Evolutionary conservation across 2,797 vertebrate genomes (phyloP).

Genomic region (Gymnopithys bicolor): DNA sequence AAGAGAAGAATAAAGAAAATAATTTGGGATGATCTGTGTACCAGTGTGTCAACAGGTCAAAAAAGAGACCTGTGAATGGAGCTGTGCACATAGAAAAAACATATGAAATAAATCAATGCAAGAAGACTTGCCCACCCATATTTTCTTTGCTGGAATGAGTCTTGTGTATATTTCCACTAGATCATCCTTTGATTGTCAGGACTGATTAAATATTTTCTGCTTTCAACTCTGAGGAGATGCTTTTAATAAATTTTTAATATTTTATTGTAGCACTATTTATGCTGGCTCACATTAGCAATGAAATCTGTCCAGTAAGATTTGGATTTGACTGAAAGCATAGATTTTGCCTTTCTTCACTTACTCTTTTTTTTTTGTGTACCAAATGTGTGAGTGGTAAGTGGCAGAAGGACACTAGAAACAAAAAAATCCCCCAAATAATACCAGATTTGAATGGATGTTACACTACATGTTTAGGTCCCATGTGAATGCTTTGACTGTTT

Average conservation of each 20-base stretch:
- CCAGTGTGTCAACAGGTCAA: neutral
- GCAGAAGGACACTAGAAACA: neutral
- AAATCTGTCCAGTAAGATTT: neutral
- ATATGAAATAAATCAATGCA: neutral
- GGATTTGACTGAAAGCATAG: neutral
- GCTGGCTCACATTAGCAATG: constrained; percentile 28
- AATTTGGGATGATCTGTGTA: neutral
- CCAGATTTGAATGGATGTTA: neutral
- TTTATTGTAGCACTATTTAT: constrained; percentile 10
- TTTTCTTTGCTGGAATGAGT: constrained; percentile 29
- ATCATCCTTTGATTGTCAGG: constrained; percentile 43
- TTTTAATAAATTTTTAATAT: constrained; percentile 65
- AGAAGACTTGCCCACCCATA: neutral
- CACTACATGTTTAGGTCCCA: neutral
- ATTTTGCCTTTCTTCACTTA: neutral
- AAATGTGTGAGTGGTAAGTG: neutral
- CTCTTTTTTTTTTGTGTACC: neutral
- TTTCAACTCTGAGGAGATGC: constrained; percentile 53
- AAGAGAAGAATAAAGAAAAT: neutral
- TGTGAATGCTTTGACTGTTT: neutral
- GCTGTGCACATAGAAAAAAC: neutral
- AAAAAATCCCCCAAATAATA: neutral
- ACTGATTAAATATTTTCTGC: constrained; percentile 45
- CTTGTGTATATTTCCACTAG: constrained; percentile 20
- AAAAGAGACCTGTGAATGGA: neutral